Conservation (phyloP, 2,113 vertebrate genomes). For the Ariopsis seemanni region DNA sequence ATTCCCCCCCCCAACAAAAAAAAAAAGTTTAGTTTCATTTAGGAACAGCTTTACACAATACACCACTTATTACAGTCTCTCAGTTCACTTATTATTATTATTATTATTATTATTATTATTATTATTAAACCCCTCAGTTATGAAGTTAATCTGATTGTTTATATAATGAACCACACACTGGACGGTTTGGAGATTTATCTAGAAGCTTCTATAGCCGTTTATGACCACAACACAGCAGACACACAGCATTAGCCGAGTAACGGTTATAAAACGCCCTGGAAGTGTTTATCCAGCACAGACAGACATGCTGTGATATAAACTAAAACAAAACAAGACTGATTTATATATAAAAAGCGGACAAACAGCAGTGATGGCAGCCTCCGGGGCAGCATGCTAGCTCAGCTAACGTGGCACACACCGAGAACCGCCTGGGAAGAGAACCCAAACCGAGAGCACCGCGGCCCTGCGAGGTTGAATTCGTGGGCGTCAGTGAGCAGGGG, state of each 20-base stretch:
- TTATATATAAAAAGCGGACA: neutral
- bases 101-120: too few species aligned
- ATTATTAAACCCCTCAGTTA: rapidly evolving
- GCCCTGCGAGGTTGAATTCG: rapidly evolving
- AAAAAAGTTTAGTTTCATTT: too few species aligned
- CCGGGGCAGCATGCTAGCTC: neutral
- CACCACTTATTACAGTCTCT: too few species aligned
- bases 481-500: too few species aligned
- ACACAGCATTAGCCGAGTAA: neutral
- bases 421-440: neutral
- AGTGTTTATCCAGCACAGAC: neutral
- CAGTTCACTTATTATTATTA: too few species aligned
- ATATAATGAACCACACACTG: neutral
- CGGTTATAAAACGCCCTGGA: neutral
- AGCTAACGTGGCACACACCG: neutral
- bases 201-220: neutral
- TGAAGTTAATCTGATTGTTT: neutral
- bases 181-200: too few species aligned
- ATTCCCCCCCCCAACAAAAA: too few species aligned
- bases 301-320: too few species aligned
- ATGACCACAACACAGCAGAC: neutral
- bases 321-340: too few species aligned
- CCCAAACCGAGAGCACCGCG: rapidly evolving
- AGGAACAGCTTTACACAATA: too few species aligned
- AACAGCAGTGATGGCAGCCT: neutral